Evolutionary conservation across 1,140 invertebrate genomes (phyloP).

Genomic region (Diorhabda sublineata): DNA sequence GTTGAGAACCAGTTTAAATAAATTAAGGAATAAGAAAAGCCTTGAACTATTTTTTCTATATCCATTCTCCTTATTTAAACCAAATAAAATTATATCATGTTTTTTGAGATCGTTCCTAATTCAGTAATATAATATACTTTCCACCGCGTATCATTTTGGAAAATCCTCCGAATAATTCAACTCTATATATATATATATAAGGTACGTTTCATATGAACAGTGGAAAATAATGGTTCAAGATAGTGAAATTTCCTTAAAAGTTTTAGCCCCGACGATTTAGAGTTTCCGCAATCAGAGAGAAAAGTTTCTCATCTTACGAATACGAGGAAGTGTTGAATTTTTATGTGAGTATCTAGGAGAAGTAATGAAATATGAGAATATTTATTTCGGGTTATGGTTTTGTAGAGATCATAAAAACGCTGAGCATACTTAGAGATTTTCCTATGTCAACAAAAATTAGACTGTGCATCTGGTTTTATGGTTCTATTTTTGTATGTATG

Average conservation of each 20-base stretch:
- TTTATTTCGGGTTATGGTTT: not conserved
- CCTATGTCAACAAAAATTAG: no score
- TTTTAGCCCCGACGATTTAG: slow-evolving; percentile 12
- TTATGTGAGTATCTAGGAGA: slow-evolving; percentile 9
- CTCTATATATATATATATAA: not conserved
- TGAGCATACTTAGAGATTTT: no score
- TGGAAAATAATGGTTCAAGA: slow-evolving; percentile 11
- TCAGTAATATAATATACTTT: slow-evolving; percentile 12
- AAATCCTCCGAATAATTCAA: not conserved
- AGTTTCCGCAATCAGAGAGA: slow-evolving; percentile 14
- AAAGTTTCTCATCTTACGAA: slow-evolving; percentile 10
- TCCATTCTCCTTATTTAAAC: not conserved
- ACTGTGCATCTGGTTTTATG: no score
- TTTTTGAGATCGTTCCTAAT: slow-evolving; percentile 5
- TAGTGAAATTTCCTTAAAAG: slow-evolving; percentile 16
- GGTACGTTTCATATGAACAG: slow-evolving; percentile 3
- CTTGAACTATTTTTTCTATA: no score
- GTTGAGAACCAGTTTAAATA: no score
- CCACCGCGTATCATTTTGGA: slow-evolving; percentile 3
- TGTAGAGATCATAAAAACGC: slow-evolving; percentile 1
- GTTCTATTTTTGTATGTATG: no score
- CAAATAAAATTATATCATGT: slow-evolving; percentile 3
- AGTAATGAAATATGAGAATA: slow-evolving; percentile 11
- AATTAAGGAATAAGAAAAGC: no score
- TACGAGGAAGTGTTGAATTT: slow-evolving; percentile 13